Conservation (phyloP, 2,113 vertebrate species). For the Seriola aureovittata region DNA sequence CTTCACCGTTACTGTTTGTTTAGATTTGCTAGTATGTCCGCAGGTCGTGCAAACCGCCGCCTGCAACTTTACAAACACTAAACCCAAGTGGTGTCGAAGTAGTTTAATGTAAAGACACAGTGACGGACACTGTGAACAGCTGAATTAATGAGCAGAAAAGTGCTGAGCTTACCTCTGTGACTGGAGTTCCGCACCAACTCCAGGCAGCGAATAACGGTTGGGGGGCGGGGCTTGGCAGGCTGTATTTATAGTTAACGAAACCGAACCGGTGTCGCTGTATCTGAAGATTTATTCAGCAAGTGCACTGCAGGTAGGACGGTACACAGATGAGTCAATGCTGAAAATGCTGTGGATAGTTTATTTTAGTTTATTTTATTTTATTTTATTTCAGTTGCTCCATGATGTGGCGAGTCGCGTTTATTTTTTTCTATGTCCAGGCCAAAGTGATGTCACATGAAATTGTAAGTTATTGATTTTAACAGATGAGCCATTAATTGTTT, state of each 20-base stretch:
- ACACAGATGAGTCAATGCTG: not conserved
- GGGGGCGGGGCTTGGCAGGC: conserved; percentile 43
- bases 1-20: not conserved
- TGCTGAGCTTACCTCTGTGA: conserved; percentile 17
- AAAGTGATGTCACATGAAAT: conserved; percentile 35
- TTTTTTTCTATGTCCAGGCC: not conserved
- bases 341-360: not conserved
- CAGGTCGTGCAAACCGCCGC: too few species aligned
- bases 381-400: not conserved
- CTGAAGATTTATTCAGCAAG: rapidly evolving
- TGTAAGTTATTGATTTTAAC: conserved; percentile 53
- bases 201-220: too few species aligned
- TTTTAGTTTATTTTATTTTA: not conserved
- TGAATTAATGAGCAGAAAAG: not conserved
- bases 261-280: rapidly evolving
- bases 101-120: not conserved
- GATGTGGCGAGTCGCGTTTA: conserved; percentile 31
- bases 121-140: rapidly evolving
- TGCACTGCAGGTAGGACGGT: not conserved
- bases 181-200: not conserved
- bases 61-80: not conserved
- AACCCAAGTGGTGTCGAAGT: not conserved
- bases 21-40: not conserved
- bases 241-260: not conserved
- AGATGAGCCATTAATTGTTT: not conserved